Evolutionary conservation across 2,797 vertebrate species (phyloP), one percentile per base, ranked within the genome.

Genomic region (Hoplostethus mediterraneus): DNA sequence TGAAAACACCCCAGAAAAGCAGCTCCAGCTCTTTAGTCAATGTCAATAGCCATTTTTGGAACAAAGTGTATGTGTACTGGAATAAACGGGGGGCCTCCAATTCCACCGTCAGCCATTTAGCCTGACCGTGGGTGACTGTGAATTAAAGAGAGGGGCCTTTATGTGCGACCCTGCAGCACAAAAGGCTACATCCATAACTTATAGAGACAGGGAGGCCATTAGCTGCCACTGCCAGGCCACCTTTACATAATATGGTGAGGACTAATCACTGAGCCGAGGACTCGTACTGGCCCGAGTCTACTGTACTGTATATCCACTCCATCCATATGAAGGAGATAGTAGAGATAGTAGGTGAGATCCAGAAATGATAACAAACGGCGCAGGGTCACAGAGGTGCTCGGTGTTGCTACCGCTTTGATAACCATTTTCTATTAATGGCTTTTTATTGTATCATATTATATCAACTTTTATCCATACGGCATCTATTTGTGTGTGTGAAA

Each of bases 171-270:
- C 91, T 81, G 82, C 91, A 83, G 93, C 92, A 94, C 92, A 91
- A 93, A 94, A 94, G 93, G 93, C 91, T 92, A 92, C 92, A 93
- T 87, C 92, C 91, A 95, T 95, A 95, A 95, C 92, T 95, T 94
- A 94, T 61, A 77, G 75, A 91, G 93, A 94, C 93, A 94, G 91
- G 81, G 62, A 81, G 84, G 89, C 93, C 90, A 94, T 95, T 94
- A 94, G 89, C 90, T 28, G 30, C 84, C 82, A 83, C 82, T 76
- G 89, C 82, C 72, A 51, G 86, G 89, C 90, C 93, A 93, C 92
- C 93, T 95, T 94, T 94, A 94, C 93, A 95, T 95, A 95, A 94
- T 93, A 91, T 73, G 80, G 77, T 84, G 86, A 84, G 83, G 79
- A 87, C 90, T 94, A 92, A 95, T 94, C 92, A 90, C 92, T 79